A percentile compares a stretch with the other conserved stretches of the same genome.
Conservation (phyloP, 1,140 invertebrate genomes). For the Meloidogyne floridensis region DNA sequence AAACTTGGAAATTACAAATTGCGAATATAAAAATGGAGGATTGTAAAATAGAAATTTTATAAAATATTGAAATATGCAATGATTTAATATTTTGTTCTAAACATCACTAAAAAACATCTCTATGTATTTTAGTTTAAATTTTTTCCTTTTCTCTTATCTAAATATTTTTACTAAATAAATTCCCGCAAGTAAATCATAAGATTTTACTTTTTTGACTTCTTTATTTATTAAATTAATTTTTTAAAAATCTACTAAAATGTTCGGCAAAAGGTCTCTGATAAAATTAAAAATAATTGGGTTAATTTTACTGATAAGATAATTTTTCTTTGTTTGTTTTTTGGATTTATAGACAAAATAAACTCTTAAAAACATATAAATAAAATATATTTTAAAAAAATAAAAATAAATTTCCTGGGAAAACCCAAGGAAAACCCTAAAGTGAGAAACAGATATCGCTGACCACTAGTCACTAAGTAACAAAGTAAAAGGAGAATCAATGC, state of each 20-base stretch:
- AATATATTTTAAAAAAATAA: neutral
- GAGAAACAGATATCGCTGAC: neutral
- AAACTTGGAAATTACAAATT: neutral
- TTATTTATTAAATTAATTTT: neutral
- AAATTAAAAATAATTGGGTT: neutral
- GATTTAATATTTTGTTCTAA: too few species aligned
- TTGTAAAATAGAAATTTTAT: too few species aligned
- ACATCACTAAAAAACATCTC: too few species aligned
- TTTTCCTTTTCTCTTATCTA: too few species aligned
- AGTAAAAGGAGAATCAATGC: constrained; percentile 4
- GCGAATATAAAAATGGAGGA: too few species aligned
- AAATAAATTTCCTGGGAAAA: neutral
- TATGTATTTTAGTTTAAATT: too few species aligned
- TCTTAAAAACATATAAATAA: neutral
- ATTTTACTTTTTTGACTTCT: neutral
- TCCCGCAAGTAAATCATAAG: too few species aligned
- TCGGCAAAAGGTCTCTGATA: neutral
- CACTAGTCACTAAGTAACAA: neutral
- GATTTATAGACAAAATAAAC: neutral
- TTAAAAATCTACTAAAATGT: neutral
- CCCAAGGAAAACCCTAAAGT: constrained; percentile 8
- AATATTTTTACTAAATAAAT: too few species aligned
- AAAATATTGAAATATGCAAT: too few species aligned
- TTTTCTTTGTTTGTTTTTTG: neutral
- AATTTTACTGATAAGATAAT: neutral